Percentiles rank a stretch among this genome's conserved stretches.
phyloP scores from a whole-genome alignment of 2,888 invertebrate species.

The Tinea trinotella region DNA sequence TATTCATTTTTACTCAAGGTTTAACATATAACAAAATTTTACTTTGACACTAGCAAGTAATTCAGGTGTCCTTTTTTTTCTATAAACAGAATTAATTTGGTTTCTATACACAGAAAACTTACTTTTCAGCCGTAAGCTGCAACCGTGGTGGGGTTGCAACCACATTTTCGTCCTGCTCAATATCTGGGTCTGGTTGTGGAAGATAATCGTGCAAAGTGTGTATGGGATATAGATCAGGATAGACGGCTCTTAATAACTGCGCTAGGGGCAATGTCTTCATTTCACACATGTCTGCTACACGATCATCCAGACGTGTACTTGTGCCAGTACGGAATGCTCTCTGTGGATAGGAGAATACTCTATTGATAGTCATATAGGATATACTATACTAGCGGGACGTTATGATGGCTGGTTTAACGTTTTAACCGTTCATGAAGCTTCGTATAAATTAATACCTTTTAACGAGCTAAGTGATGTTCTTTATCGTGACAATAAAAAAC shows the following conservation, averaged over 20 bases:
- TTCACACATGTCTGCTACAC: slow-evolving; percentile 93
- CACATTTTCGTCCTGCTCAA: slow-evolving; percentile 46
- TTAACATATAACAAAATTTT: too few relatives aligned
- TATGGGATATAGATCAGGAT: slow-evolving; percentile 93
- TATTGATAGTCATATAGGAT: neutral
- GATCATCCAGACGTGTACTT: slow-evolving; percentile 92
- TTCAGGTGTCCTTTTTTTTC: too few relatives aligned
- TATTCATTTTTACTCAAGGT: too few relatives aligned
- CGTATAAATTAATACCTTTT: neutral
- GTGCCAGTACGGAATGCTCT: slow-evolving; percentile 90
- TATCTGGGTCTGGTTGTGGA: slow-evolving; percentile 36
- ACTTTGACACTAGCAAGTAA: too few relatives aligned
- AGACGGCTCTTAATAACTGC: slow-evolving; percentile 85
- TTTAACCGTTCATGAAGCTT: too few relatives aligned
- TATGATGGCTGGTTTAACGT: too few relatives aligned
- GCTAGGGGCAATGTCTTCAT: slow-evolving; percentile 90
- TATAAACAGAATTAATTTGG: too few relatives aligned
- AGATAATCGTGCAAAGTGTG: slow-evolving; percentile 72
- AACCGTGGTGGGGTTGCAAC: slow-evolving; percentile 81
- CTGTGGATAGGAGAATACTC: slow-evolving; percentile 68
- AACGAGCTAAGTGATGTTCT: neutral
- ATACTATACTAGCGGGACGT: too few relatives aligned
- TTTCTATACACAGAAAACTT: slow-evolving; percentile 28
- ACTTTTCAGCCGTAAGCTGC: slow-evolving; percentile 88
- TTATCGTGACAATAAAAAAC: too few relatives aligned